A percentile compares a stretch with the other conserved stretches of the same genome.
These are phyloP conservation scores for Bombus picipes DNA, from an alignment of 1,140 invertebrate species.

Conservation along the genomic window DNA sequence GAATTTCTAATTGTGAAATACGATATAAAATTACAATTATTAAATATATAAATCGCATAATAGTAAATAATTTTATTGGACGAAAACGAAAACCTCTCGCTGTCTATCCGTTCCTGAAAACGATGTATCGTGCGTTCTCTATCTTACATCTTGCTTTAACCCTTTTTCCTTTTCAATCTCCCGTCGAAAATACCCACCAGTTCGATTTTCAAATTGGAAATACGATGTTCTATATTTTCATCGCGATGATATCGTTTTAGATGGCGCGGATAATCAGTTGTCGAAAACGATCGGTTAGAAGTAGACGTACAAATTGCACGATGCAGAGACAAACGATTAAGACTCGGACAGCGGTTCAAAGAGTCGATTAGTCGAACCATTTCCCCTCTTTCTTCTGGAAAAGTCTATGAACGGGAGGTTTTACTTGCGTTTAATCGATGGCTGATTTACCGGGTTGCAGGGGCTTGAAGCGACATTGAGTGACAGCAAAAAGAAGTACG, in stretches of 20 bases:
- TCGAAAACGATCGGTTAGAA: neutral
- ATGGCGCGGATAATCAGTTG: neutral
- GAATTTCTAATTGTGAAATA: no score
- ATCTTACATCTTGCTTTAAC: neutral
- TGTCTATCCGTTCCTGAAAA: no score
- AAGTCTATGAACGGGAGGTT: neutral
- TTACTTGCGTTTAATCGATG: slow-evolving; percentile 39
- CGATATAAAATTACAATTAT: no score
- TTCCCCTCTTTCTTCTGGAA: neutral
- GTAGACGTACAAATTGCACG: neutral
- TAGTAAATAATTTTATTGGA: no score
- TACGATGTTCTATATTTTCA: neutral
- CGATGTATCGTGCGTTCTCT: no score
- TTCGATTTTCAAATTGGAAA: neutral
- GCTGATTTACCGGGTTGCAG: slow-evolving; percentile 71
- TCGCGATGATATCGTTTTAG: neutral
- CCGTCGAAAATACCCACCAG: neutral
- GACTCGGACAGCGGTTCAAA: neutral
- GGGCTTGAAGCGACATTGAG: slow-evolving; percentile 83
- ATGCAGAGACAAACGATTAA: no score
- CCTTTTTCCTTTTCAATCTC: no score
- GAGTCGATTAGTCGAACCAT: neutral
- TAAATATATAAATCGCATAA: no score
- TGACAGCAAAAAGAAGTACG: slow-evolving; percentile 84
- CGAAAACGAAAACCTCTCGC: no score